Conservation (phyloP, 2,888 invertebrate genomes). For the Agriopis marginaria region DNA sequence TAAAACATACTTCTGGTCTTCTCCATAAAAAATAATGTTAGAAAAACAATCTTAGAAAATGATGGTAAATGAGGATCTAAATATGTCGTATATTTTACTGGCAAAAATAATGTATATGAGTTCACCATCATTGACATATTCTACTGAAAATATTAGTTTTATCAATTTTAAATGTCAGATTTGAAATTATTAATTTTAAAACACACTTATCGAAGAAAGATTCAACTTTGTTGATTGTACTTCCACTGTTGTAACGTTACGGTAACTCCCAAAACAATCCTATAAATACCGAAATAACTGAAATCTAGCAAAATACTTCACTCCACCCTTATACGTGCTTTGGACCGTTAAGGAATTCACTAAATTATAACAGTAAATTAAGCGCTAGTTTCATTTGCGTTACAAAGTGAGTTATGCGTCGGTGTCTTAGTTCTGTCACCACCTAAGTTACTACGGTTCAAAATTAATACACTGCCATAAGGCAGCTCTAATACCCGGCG, state of each 20-base stretch:
- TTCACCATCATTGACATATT: no score
- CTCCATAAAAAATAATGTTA: no score
- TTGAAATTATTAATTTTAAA: no score
- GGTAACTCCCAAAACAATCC: constrained; percentile 23
- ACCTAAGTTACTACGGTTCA: constrained; percentile 85
- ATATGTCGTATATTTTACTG: no score
- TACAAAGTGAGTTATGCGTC: constrained; percentile 84
- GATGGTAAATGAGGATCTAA: no score
- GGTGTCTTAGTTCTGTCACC: constrained; percentile 87
- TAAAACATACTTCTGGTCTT: no score
- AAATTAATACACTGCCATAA: constrained; percentile 86
- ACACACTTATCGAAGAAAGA: no score
- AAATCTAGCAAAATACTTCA: constrained; percentile 45
- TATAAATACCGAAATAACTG: constrained; percentile 2
- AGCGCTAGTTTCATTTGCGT: constrained; percentile 85
- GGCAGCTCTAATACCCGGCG: constrained; percentile 81
- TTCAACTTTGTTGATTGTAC: no score
- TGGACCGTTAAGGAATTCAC: constrained; percentile 79
- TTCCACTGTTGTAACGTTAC: neutral
- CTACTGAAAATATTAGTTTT: no score
- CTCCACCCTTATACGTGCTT: constrained; percentile 49
- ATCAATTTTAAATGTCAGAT: no score
- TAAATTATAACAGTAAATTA: constrained; percentile 86
- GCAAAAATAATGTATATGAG: no score
- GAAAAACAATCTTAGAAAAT: no score